Evolutionary conservation across 2,888 invertebrate species (phyloP).

Genomic region (Andrena minutula): DNA sequence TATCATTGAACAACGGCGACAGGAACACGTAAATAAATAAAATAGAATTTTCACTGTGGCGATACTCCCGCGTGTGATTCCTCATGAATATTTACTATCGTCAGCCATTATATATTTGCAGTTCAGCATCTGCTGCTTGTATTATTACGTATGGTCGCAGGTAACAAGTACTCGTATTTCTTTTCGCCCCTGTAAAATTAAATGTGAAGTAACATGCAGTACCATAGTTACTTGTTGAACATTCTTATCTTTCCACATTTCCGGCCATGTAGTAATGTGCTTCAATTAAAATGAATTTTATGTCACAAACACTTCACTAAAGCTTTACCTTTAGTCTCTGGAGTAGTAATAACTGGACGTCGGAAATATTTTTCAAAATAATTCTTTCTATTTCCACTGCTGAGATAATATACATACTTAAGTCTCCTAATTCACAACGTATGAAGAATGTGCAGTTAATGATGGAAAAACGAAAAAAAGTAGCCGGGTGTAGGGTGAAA

Average conservation of each 20-base stretch:
- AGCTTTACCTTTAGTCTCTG: neutral
- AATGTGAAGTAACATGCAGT: neutral
- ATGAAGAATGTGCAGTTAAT: neutral
- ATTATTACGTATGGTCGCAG: neutral
- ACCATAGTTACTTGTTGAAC: neutral
- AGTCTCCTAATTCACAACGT: neutral
- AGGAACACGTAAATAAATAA: slow-evolving; percentile 71
- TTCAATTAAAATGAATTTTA: neutral
- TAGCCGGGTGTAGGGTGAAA: too few species aligned
- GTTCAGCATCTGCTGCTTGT: neutral
- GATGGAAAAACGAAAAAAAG: neutral
- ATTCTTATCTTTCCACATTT: too few species aligned
- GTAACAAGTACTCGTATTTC: neutral
- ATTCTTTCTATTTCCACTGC: neutral
- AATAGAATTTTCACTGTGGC: slow-evolving; percentile 54
- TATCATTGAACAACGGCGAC: slow-evolving; percentile 65
- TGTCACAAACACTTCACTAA: neutral
- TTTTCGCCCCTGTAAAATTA: neutral
- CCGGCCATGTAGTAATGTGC: neutral
- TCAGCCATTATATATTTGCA: neutral
- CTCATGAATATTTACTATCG: neutral
- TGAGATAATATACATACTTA: neutral
- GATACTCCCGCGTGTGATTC: neutral
- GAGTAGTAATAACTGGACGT: neutral
- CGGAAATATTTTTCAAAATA: neutral